Evolutionary conservation across 23 tunicate species (phyloP), one percentile per base, ranked within the genome.

Genomic region (Trididemnum nubilum): DNA sequence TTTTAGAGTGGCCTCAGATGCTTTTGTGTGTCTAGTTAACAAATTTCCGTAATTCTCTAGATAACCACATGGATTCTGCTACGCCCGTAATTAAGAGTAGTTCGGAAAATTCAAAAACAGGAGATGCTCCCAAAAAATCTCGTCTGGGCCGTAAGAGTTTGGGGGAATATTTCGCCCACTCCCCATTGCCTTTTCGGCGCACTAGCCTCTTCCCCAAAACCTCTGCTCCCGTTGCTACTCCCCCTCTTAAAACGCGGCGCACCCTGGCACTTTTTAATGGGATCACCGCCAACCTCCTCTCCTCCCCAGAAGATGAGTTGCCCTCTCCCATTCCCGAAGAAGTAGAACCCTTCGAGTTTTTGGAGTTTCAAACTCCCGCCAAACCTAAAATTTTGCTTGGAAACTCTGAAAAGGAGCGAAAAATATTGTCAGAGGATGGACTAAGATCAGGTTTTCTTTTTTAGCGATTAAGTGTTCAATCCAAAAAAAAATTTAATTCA

Each of bases 151-250:
- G 81, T 2, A 77, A 77, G 29, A 52, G 67, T 29, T 4, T 77
- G 9, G 81, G 81, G 37, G 81, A 77, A 15, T 77, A 77, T 67
- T 52, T 52, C 67, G 33, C 65, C 7, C 65, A 77, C 37, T 77
- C 81, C 19, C 65, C 81, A 3, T 22, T 77, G 21, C 66, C 66
- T 32, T 57, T 77, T 54, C 81, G 81, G 31, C 51, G 81, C 7
- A 54, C 22, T 51, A 77, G 37, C 38, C 25, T 54, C 38, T 30
- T 77, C 22, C 39, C 67, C 2, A 77, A 77, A 36, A 7, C 37
- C 22, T 38, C 78, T 2, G 28, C 59, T 33, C 26, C 59, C 30
- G 61, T 28, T 12, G 30, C 61, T 15, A 73, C 61, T 2, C 79
- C 60, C 59, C 61, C 79, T 24, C 79, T 73, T 59, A 24, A 25